Evolutionary conservation across 1,140 invertebrate species (phyloP).

Genomic region (Ceratosolen fusciceps): DNA sequence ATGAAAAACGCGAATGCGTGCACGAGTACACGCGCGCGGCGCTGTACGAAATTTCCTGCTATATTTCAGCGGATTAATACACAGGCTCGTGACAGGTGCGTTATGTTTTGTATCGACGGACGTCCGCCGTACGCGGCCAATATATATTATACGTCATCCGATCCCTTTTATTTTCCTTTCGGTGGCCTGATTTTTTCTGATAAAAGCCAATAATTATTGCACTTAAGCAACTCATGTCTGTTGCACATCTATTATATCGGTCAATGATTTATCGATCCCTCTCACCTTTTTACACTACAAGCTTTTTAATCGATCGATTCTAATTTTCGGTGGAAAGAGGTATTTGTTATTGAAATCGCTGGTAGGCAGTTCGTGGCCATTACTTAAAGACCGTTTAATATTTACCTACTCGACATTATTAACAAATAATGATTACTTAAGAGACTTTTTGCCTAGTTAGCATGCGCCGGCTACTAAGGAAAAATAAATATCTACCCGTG

Average conservation of each 20-base stretch:
- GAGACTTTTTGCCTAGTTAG: neutral
- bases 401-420: neutral
- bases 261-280: neutral
- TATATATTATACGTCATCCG: constrained; percentile 9
- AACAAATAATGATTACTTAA: neutral
- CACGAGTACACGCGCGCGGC: neutral
- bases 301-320: neutral
- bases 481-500: neutral
- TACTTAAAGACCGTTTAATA: neutral
- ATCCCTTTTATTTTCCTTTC: constrained; percentile 6
- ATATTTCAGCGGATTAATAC: constrained; percentile 38
- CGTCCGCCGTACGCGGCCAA: neutral
- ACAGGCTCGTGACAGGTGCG: constrained; percentile 30
- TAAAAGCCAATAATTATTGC: constrained; percentile 19
- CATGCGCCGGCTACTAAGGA: neutral
- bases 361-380: neutral
- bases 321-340: neutral
- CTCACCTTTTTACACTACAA: neutral
- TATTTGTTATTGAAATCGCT: neutral
- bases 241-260: constrained; percentile 2
- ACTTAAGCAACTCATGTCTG: constrained; percentile 8
- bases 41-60: neutral
- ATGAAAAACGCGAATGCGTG: constrained; percentile 27
- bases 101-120: constrained; percentile 24
- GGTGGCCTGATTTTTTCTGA: neutral